Base-by-base conservation (phyloP, 2,888 invertebrate species). In the Bombylius discolor region DNA sequence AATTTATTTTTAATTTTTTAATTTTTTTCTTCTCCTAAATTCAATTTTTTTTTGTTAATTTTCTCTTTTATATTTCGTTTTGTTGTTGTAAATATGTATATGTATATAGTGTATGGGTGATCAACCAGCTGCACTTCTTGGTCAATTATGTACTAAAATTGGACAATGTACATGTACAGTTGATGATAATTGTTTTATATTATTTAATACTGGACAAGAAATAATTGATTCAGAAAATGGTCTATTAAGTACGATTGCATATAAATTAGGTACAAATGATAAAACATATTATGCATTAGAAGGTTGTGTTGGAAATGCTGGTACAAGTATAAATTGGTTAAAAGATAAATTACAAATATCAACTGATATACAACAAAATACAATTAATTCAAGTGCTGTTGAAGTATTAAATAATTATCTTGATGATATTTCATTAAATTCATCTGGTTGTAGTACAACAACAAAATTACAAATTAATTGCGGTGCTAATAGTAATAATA, bases 91-190 rank as follows among this genome's bases (percentile, higher is more conserved):
- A 14, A 9, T 46, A 31, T 23, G 11, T 34, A 14, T 11, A 48
- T 55, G 4, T 39, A 4, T 75, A 55, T 68, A 91, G 91, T 87
- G 89, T 68, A 78, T 96, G 62, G 96, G 96, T 42, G 98, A 99
- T 73, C 98, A 99, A 75, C 94, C 94, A 71, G 89, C 94, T 49
- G 92, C 96, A 5, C 73, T 97, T 53, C 82, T 98, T 31, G 97
- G 97, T 3, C 96, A 97, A 73, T 81, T 88, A 66, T 96, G 96
- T 66, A 82, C 91, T 67, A 82, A 82, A 65, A 82, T 85, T 65
- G 95, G 95, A 5, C 87, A 90, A 76, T 92, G 93, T 13, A 94
- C 96, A 72, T 92, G 92, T 72, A 96, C 96, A 57, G 95, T 89
- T 70, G 92, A 97, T 50, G 96, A 96, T 54, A 96, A 95, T 54